phyloP scores from a whole-genome alignment of 2,113 vertebrate species.

The Megaptera novaeangliae region DNA sequence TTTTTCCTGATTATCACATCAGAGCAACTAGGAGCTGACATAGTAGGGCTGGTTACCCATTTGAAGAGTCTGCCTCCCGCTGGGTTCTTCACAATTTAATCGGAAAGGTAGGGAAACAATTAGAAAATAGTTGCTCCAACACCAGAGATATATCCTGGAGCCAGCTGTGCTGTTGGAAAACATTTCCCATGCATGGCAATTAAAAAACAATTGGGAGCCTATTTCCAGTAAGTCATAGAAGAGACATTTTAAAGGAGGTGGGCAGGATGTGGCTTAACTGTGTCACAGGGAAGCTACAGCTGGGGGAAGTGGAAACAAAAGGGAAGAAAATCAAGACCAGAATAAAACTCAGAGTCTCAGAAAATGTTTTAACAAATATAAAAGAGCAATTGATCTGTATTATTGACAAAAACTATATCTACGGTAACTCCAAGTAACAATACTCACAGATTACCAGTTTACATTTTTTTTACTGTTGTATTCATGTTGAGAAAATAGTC shows the following conservation, averaged over 20 bases:
- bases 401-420: neutral
- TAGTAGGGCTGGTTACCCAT: constrained; percentile 57
- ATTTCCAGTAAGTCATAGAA: constrained; percentile 51
- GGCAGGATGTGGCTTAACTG: neutral
- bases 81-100: constrained; percentile 54
- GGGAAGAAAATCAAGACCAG: neutral
- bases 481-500: neutral
- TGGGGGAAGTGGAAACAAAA: neutral
- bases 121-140: constrained; percentile 56
- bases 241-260: constrained; percentile 36
- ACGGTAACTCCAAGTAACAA: neutral
- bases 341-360: neutral
- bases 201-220: constrained; percentile 38
- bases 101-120: constrained; percentile 61
- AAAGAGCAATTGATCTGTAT: neutral
- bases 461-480: neutral
- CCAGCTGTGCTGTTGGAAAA: constrained; percentile 59
- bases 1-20: constrained; percentile 47
- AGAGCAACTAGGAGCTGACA: constrained; percentile 41
- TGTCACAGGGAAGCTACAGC: neutral
- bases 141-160: constrained; percentile 35
- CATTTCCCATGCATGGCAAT: constrained; percentile 58
- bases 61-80: constrained; percentile 39
- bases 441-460: neutral
- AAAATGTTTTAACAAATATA: neutral